Percentiles rank a stretch among this genome's conserved stretches.
Evolutionary conservation across 2,113 vertebrate species (phyloP).

Genomic region (Hemibagrus wyckioides): DNA sequence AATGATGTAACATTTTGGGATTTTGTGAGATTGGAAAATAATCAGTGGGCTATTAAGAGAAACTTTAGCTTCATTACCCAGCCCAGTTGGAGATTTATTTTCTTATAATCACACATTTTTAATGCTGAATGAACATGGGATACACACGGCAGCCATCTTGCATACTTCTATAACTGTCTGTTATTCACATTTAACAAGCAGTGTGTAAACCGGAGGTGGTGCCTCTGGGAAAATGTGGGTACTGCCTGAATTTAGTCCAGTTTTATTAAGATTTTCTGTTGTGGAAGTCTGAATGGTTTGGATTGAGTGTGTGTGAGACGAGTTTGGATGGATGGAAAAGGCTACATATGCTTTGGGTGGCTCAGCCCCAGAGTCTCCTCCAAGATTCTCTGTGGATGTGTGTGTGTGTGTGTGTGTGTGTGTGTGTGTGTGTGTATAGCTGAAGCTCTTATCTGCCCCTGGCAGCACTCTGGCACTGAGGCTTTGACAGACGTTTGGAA

Average conservation of each 20-base stretch:
- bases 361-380: conserved; percentile 16
- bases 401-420: background rate
- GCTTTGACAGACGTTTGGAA: conserved; percentile 41
- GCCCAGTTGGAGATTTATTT: background rate
- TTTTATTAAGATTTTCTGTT: background rate
- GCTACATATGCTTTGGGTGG: conserved; percentile 13
- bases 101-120: background rate
- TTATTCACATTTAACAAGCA: background rate
- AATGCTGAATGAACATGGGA: background rate
- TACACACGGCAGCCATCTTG: background rate
- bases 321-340: conserved; percentile 26
- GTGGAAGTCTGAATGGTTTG: conserved; percentile 1
- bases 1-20: background rate
- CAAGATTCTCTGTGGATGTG: background rate
- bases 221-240: background rate
- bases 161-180: background rate
- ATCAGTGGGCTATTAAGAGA: background rate
- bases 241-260: background rate
- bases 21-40: background rate
- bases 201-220: background rate
- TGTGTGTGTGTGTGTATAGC: conserved; percentile 37
- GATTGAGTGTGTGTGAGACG: conserved; percentile 8
- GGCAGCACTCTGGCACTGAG: conserved; percentile 53
- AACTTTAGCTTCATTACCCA: background rate
- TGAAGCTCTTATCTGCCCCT: conserved; percentile 62